phyloP scores from a whole-genome alignment of 2,797 vertebrate genomes.

The Myotis vivesi region DNA sequence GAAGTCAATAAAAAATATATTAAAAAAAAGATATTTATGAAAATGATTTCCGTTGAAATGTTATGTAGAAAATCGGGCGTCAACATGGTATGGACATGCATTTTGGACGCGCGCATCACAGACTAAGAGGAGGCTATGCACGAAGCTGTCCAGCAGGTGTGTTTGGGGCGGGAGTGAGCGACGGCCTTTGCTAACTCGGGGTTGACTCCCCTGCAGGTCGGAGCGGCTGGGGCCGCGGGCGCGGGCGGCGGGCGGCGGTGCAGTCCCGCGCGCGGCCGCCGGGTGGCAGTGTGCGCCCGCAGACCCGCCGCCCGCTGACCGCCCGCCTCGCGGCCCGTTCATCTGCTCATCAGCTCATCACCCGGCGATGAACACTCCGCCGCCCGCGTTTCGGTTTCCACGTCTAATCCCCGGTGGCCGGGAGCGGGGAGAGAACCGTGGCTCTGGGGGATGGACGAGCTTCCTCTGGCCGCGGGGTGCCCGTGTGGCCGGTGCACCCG shows the following conservation, averaged over 20 bases:
- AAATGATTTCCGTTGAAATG: neutral
- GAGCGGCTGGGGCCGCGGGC: neutral
- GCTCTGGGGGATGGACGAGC: conserved; percentile 94
- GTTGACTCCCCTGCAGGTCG: neutral
- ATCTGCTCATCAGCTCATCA: conserved; percentile 85
- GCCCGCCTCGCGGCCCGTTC: conserved; percentile 75
- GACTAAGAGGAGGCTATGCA: neutral
- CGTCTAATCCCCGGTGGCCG: conserved; percentile 86
- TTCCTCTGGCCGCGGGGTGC: conserved; percentile 94
- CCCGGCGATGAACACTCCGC: conserved; percentile 84
- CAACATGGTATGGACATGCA: neutral
- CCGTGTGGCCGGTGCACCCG: conserved; percentile 88
- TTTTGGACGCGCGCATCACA: neutral
- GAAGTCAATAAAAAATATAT: too few relatives aligned
- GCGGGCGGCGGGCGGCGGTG: neutral
- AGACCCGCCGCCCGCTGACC: conserved; percentile 80
- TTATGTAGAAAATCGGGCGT: neutral
- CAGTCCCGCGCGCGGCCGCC: conserved; percentile 75
- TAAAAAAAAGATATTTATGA: conserved; percentile 31
- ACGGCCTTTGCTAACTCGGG: too few relatives aligned
- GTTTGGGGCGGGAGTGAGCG: neutral
- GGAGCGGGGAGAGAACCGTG: conserved; percentile 89
- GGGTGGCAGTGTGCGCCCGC: conserved; percentile 85
- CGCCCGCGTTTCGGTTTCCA: conserved; percentile 87
- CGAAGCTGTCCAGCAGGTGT: neutral